Base-by-base conservation (phyloP, 1,140 invertebrate species). In the Littorina saxatilis region DNA sequence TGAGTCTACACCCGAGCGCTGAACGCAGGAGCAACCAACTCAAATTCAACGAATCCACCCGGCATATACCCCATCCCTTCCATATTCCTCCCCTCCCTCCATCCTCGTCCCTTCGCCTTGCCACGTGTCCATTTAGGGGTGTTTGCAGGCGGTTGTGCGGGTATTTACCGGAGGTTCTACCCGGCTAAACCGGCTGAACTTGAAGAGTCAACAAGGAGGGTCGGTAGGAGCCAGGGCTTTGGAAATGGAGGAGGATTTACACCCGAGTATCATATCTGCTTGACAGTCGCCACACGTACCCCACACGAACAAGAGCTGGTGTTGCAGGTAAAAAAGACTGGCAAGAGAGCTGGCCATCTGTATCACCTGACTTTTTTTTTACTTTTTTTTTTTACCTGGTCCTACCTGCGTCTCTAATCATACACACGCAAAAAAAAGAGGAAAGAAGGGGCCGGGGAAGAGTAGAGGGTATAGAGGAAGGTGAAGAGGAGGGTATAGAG, bases 291-390 rank as follows among this genome's bases (percentile, higher is more conserved):
- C 11, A 23, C 70, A 73, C 37, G 70, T 27, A 43, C 40, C 70
- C 20, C 70, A 68, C 66, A 68, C 66, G 66, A 68, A 32, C 23
- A 73, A n/a, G n/a, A n/a, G n/a, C n/a, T n/a, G n/a, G n/a, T n/a
- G n/a, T n/a, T n/a, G n/a, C n/a, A n/a, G n/a, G n/a, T n/a, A n/a
- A n/a, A n/a, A n/a, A n/a, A n/a, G n/a, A n/a, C n/a, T n/a, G n/a
- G n/a, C n/a, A 32, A 73, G 40, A 61, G 58, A 61, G 40, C n/a
- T n/a, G n/a, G n/a, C n/a, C n/a, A 73, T 73, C 39, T 73, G 70
- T 73, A 17, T 73, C 43, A 47, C 43, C 43, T 5, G 7, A 5
- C 43, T 47, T 47, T 47, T n/a, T n/a, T n/a, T n/a, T n/a, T n/a
- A n/a, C n/a, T n/a, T n/a, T n/a, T n/a, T n/a, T n/a, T n/a, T n/a